Evolutionary conservation across 2,888 invertebrate species (phyloP).

Genomic region (Falcaria lacertinaria): DNA sequence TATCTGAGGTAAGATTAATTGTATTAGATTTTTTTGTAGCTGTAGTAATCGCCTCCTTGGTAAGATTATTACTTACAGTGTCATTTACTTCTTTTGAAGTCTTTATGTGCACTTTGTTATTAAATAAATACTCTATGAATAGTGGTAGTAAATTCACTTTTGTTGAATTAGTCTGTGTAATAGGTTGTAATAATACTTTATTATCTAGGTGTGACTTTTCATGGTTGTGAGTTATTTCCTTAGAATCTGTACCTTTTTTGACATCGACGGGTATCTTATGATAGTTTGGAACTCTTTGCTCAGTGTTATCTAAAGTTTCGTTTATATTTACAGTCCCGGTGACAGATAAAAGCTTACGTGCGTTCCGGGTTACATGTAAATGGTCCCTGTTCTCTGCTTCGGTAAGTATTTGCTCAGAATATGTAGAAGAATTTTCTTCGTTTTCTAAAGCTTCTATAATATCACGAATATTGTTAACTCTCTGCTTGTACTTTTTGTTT

Average conservation of each 20-base stretch:
- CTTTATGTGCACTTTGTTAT: conserved; percentile 20
- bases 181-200: not conserved
- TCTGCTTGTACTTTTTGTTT: conserved; percentile 25
- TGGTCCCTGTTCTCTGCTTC: conserved; percentile 42
- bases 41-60: conserved; percentile 16
- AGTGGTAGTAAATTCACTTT: conserved; percentile 37
- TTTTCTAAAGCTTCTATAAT: conserved; percentile 57
- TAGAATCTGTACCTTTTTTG: not conserved
- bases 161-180: conserved; percentile 10
- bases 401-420: conserved; percentile 34
- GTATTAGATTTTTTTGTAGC: conserved; percentile 4
- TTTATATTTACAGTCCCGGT: not conserved
- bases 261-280: not conserved
- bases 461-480: conserved; percentile 62
- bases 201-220: not conserved
- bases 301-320: conserved; percentile 2
- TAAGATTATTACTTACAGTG: conserved; percentile 12
- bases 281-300: not conserved
- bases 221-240: not conserved
- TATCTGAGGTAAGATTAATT: not conserved
- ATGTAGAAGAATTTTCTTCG: conserved; percentile 24
- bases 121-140: conserved; percentile 50
- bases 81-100: conserved; percentile 11
- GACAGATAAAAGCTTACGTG: conserved; percentile 8
- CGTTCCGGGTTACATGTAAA: conserved; percentile 7